A percentile compares a stretch with the other conserved stretches of the same genome.
phyloP scores from a whole-genome alignment of 2,797 vertebrate genomes.

The Brotula barbata region DNA sequence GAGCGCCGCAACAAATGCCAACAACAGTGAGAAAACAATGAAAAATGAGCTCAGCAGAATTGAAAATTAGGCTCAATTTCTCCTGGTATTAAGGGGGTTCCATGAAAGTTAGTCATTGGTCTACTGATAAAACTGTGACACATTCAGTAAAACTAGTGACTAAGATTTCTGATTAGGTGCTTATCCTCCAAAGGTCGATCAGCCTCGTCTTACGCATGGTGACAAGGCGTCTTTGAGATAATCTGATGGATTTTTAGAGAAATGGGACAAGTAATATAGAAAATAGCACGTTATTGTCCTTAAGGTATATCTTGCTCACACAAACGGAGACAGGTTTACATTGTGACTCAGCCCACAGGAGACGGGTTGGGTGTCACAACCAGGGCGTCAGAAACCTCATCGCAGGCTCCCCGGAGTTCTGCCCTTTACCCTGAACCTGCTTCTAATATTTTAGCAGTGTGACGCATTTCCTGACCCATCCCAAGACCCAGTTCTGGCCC shows the following conservation, averaged over 20 bases:
- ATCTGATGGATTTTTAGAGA: too few relatives aligned
- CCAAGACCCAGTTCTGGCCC: constrained; percentile 62
- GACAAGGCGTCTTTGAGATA: too few relatives aligned
- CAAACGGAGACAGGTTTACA: constrained; percentile 15
- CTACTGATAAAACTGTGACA: background rate
- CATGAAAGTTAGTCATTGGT: background rate
- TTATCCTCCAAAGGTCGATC: too few relatives aligned
- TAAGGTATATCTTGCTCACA: background rate
- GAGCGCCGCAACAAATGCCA: constrained; percentile 44
- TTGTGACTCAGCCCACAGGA: constrained; percentile 23
- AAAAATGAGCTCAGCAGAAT: constrained; percentile 25
- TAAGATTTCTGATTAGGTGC: too few relatives aligned
- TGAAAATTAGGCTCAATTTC: background rate
- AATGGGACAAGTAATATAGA: too few relatives aligned
- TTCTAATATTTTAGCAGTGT: constrained; percentile 68
- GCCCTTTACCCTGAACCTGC: constrained; percentile 53
- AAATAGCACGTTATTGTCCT: background rate
- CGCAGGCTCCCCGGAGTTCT: constrained; percentile 28
- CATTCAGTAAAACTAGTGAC: too few relatives aligned
- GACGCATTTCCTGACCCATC: constrained; percentile 75
- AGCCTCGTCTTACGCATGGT: too few relatives aligned
- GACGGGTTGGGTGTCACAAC: constrained; percentile 35
- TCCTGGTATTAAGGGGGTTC: too few relatives aligned
- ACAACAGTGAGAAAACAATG: constrained; percentile 35
- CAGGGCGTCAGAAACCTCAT: constrained; percentile 42